Evolutionary conservation across 2,888 invertebrate species (phyloP).

Genomic region (Dermolepida albohirtum): DNA sequence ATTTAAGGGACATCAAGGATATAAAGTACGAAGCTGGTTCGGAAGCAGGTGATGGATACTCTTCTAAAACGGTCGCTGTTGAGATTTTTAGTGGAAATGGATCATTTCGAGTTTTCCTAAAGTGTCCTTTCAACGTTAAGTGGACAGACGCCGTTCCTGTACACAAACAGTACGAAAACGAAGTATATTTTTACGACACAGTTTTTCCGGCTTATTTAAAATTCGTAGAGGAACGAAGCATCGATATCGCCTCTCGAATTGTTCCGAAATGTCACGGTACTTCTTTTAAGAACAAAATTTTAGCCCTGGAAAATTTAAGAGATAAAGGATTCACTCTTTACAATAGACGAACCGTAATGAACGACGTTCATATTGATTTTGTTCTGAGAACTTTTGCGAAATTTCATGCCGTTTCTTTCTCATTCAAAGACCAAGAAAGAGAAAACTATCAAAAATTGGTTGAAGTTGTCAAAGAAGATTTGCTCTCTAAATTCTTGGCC

Average conservation of each 20-base stretch:
- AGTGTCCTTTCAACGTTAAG: conserved; percentile 24
- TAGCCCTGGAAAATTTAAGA: conserved; percentile 41
- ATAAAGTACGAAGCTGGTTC: conserved; percentile 17
- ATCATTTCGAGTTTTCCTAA: conserved; percentile 23
- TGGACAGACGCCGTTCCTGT: conserved; percentile 22
- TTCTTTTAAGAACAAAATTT: conserved; percentile 24
- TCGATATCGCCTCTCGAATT: conserved; percentile 25
- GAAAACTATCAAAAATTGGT: conserved; percentile 20
- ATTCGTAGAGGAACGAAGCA: conserved; percentile 38
- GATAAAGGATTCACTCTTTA: conserved; percentile 40
- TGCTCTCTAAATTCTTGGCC: conserved; percentile 2
- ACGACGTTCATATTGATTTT: conserved; percentile 34
- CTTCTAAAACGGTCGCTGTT: conserved; percentile 41
- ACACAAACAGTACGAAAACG: conserved; percentile 36
- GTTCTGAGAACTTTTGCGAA: conserved; percentile 36
- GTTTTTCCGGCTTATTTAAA: conserved; percentile 35
- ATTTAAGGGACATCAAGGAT: conserved; percentile 1
- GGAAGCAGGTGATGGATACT: conserved; percentile 44
- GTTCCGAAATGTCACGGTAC: conserved; percentile 42
- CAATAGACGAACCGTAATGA: conserved; percentile 38
- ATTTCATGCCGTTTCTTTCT: conserved; percentile 40
- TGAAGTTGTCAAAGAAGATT: conserved; percentile 6
- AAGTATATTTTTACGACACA: conserved; percentile 42
- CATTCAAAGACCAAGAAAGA: conserved; percentile 35
- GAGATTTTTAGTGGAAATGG: conserved; percentile 33